A percentile compares a stretch with the other conserved stretches of the same genome.
Conservation (phyloP, 2,888 invertebrate genomes). For the Cephus pulcher region DNA sequence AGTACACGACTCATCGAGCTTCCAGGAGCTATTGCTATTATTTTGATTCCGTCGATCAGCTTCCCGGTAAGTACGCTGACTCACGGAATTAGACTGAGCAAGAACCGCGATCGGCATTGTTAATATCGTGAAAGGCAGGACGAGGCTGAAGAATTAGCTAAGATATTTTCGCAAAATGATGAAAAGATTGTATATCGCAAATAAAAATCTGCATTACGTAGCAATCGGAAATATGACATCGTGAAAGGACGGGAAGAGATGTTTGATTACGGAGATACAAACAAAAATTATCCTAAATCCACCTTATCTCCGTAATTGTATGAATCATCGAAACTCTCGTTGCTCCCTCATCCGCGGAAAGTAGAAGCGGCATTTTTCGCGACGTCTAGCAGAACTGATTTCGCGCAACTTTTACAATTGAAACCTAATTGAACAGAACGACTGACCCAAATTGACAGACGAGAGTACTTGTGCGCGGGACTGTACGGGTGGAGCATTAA, state of each 20-base stretch:
- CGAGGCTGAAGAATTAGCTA: too few species aligned
- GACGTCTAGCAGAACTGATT: background rate
- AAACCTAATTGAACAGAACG: conserved; percentile 44
- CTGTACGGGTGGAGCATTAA: background rate
- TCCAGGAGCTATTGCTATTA: too few species aligned
- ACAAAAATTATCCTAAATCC: background rate
- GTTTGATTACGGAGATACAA: background rate
- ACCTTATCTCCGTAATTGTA: background rate
- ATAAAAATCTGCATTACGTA: too few species aligned
- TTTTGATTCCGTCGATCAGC: too few species aligned
- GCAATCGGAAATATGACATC: too few species aligned
- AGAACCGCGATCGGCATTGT: conserved; percentile 38
- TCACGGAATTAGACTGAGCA: conserved; percentile 46
- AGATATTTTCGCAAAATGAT: too few species aligned
- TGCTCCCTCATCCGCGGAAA: too few species aligned
- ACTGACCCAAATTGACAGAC: conserved; percentile 41
- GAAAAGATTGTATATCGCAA: too few species aligned
- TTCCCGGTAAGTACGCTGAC: too few species aligned
- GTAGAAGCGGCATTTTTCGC: background rate
- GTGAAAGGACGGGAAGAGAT: too few species aligned
- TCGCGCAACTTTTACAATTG: background rate
- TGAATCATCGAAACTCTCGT: background rate
- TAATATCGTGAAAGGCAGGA: conserved; percentile 43
- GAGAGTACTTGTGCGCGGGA: conserved; percentile 27
- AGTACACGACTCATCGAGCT: too few species aligned